Conservation (phyloP, 1,140 invertebrate species). For the Plectus sambesii region DNA sequence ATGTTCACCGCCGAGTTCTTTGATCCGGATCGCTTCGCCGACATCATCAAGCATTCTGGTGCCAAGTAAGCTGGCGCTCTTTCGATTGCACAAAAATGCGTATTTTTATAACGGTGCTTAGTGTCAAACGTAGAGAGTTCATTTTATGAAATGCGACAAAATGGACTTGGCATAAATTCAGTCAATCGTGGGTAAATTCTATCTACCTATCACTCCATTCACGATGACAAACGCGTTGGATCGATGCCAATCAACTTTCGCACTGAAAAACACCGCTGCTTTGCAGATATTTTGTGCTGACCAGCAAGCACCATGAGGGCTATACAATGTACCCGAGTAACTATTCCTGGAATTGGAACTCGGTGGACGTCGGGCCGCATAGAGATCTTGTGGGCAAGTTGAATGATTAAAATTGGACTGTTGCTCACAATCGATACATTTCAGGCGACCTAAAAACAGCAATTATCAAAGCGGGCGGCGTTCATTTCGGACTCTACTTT, state of each 20-base stretch:
- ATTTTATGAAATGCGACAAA: too few species aligned
- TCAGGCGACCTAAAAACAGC: constrained; percentile 52
- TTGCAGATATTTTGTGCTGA: constrained; percentile 69
- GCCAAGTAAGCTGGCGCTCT: constrained; percentile 24
- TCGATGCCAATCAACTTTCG: too few species aligned
- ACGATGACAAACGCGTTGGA: too few species aligned
- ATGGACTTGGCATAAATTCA: too few species aligned
- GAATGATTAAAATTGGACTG: not conserved
- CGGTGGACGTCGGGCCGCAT: constrained; percentile 69
- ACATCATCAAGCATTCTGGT: constrained; percentile 33
- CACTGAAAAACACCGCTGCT: constrained; percentile 1
- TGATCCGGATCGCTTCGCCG: constrained; percentile 29
- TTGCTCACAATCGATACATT: constrained; percentile 56
- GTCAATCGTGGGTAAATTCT: too few species aligned
- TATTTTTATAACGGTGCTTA: too few species aligned
- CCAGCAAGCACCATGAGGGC: constrained; percentile 86
- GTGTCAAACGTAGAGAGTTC: too few species aligned
- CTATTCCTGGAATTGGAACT: constrained; percentile 77
- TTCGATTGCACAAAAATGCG: constrained; percentile 1
- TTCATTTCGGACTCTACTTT: constrained; percentile 50
- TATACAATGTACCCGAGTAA: constrained; percentile 76
- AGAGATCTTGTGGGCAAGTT: constrained; percentile 61
- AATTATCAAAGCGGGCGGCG: constrained; percentile 37
- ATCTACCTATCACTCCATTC: too few species aligned
- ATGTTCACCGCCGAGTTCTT: constrained; percentile 39